Conservation (phyloP, 2,797 vertebrate species). For the Tokudaia tokunoshimensis region DNA sequence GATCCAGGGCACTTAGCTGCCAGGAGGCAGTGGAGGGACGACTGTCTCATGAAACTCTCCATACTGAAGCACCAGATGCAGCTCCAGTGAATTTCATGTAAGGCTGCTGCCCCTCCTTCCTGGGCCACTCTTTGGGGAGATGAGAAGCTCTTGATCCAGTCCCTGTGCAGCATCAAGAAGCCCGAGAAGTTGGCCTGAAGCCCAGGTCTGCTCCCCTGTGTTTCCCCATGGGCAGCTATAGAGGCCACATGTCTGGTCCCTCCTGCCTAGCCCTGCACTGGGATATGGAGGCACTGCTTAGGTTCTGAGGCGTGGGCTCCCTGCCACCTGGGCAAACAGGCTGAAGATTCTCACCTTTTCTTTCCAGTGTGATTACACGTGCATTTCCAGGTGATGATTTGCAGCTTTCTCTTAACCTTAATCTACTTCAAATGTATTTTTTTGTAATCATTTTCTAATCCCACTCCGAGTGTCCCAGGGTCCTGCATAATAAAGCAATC, state of each 20-base stretch:
- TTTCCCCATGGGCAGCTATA: rapidly evolving
- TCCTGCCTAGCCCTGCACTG: rapidly evolving
- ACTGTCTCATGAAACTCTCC: conserved; percentile 92
- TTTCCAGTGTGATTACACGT: background rate
- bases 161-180: background rate
- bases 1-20: conserved; percentile 91
- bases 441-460: conserved; percentile 27
- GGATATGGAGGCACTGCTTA: background rate
- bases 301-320: background rate
- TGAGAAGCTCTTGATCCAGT: background rate
- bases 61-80: conserved; percentile 92
- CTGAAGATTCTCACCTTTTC: background rate
- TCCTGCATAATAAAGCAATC: background rate
- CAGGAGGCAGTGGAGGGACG: conserved; percentile 92
- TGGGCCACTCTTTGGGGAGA: background rate
- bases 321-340: background rate
- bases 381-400: background rate
- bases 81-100: conserved; percentile 72
- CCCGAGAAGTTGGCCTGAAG: background rate
- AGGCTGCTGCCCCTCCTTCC: background rate
- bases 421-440: conserved; percentile 24
- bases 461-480: background rate
- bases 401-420: background rate
- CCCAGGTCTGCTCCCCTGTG: background rate
- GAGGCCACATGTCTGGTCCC: background rate